Evolutionary conservation across 2,888 invertebrate genomes (phyloP), one percentile per base, ranked within the genome.

Genomic region (Geophilus truncorum): DNA sequence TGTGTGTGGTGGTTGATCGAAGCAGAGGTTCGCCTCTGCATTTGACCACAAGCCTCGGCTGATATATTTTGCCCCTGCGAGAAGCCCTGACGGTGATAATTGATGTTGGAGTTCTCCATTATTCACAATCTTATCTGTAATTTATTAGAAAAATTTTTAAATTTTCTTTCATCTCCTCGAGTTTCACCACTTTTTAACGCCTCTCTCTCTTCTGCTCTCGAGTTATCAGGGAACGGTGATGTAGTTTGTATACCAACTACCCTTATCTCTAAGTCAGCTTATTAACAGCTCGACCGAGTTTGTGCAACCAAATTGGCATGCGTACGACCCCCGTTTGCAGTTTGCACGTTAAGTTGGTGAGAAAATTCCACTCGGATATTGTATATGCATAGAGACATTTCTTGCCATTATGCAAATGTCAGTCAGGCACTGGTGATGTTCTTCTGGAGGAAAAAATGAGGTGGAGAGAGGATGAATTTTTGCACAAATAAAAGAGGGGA

Each of bases 361-460:
- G 57, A 18, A 57, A 57, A 57, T 57, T 57, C 57, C 57, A 23
- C 57, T 57, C 57, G 57, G 57, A 57, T 57, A 57, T 57, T 57
- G 57, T 57, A 57, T 57, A 57, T 57, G 57, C 57, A 57, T 57
- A 57, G 57, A 57, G 57, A 57, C 57, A 57, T 57, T 57, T 57
- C 57, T 57, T 57, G 57, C 57, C 57, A 57, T 57, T 57, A 57
- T 57, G 57, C 57, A 57, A 57, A 57, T 57, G 57, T 57, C 57
- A 57, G 21, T 57, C 57, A 57, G n/a, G n/a, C n/a, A n/a, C 57
- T 57, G 57, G 57, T 57, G 57, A n/a, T 57, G 57, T 21, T 57
- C 57, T 57, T 23, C 57, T 57, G 57, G 2, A 2, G 9, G 36
- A 40, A 40, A 57, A 57, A n/a, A n/a, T 23, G 18, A 21, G 57